Conservation (phyloP, 2,113 vertebrate genomes). For the Callocephalon fimbriatum region DNA sequence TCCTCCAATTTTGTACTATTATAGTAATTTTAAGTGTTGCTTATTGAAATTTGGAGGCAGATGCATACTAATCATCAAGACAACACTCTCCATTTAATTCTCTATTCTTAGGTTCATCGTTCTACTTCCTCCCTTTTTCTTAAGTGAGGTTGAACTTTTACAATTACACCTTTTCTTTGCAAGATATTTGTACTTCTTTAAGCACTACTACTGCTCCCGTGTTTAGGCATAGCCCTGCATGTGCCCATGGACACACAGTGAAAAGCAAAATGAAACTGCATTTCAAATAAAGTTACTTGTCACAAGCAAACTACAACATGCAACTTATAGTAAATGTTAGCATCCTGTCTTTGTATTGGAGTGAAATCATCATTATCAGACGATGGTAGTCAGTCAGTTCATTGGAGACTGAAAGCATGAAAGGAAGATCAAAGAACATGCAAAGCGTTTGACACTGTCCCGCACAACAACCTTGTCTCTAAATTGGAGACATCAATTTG, state of each 20-base stretch:
- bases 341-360: neutral
- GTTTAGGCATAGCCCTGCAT: neutral
- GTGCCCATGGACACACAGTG: neutral
- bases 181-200: neutral
- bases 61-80: neutral
- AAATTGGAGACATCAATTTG: neutral
- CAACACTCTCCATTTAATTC: neutral
- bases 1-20: conserved; percentile 3
- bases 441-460: fast-evolving
- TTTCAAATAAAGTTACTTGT: neutral
- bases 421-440: neutral
- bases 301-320: neutral
- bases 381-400: neutral
- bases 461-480: neutral
- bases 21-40: neutral
- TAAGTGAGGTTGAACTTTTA: neutral
- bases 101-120: fast-evolving
- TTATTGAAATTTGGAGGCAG: neutral
- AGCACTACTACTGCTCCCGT: neutral
- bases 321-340: neutral
- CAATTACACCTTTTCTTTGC: neutral
- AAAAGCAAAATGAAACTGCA: neutral
- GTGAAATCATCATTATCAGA: neutral
- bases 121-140: neutral
- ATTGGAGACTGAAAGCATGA: neutral